Evolutionary conservation across 2,888 invertebrate genomes (phyloP), one percentile per base, ranked within the genome.

Genomic region (Euspilapteryx auroguttella): DNA sequence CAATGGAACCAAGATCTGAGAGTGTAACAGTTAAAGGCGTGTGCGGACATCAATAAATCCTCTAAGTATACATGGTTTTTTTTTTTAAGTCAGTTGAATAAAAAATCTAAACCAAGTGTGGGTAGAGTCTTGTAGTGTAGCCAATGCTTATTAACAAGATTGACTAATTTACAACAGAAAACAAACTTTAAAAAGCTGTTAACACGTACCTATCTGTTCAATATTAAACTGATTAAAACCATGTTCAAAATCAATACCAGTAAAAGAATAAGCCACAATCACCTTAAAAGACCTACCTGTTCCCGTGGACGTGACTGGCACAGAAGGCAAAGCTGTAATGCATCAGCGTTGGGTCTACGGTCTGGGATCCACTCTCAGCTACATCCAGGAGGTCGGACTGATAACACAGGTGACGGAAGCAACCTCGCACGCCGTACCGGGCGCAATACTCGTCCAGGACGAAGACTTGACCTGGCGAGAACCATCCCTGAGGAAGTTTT

Each of bases 321-420:
- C 99, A 99, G 79, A 97, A 99, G 25, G 98, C 98, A 75, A 98
- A 99, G 49, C 96, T 95, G 76, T 94, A 99, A 76, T 99, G 98
- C 58, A 99, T 95, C 35, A 99, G 80, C 1, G 96, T 98, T 0
- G 99, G 99, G 75, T 99, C 99, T 36, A 99, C 95, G 80, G 98
- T 93, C 44, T 91, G 82, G 35, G 78, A 77, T 23, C 88, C 89
- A 47, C 93, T 92, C 63, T 98, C 96, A 1, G 96, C 94, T 36
- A 94, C 84, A 55, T 96, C 95, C 42, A 99, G 79, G 27, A 99
- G 81, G 63, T 99, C 98, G 37, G 89, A 88, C 34, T 99, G 82
- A 68, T 98, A 98, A 61, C 93, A 94, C 27, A 99, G 82, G 65
- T 99, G 98, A 28, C 99, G 85, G 66, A 87, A 95, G 61, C 99